Evolutionary conservation across 2,797 vertebrate species (phyloP).

Genomic region (Poecilia wingei): DNA sequence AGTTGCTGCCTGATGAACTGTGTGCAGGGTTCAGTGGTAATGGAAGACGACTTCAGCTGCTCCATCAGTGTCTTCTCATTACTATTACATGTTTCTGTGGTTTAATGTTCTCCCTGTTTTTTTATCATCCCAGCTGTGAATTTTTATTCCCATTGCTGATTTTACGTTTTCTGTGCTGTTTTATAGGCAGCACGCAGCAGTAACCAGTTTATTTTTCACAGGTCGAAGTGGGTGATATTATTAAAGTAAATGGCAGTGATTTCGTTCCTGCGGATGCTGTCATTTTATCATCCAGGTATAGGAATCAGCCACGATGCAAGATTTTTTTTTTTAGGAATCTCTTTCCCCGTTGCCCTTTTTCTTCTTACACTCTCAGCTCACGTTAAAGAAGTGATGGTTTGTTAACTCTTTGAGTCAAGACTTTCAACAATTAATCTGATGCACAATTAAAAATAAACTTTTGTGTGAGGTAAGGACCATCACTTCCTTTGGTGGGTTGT

Average conservation of each 20-base stretch:
- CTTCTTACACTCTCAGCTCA: slow-evolving; percentile 31
- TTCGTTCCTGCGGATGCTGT: slow-evolving; percentile 96
- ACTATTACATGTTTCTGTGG: slow-evolving; percentile 2
- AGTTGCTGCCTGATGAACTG: slow-evolving; percentile 8
- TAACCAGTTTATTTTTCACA: slow-evolving; percentile 92
- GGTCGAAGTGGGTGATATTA: slow-evolving; percentile 97
- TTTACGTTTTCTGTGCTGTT: slow-evolving; percentile 34
- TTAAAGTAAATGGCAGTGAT: slow-evolving; percentile 97
- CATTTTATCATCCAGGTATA: slow-evolving; percentile 98
- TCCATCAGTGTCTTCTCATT: slow-evolving; percentile 20
- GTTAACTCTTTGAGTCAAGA: not conserved
- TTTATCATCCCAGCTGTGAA: slow-evolving; percentile 23
- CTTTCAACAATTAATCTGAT: not conserved
- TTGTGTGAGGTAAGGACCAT: slow-evolving; percentile 38
- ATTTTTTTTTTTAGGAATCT: slow-evolving; percentile 78
- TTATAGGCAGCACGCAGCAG: slow-evolving; percentile 67
- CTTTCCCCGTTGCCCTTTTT: slow-evolving; percentile 67
- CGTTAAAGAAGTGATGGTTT: slow-evolving; percentile 88
- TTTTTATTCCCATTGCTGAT: slow-evolving; percentile 21
- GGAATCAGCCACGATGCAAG: slow-evolving; percentile 83
- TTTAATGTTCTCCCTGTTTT: slow-evolving; percentile 13
- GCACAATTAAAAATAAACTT: not conserved
- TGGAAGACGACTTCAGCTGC: slow-evolving; percentile 24
- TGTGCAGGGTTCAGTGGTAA: slow-evolving; percentile 20
- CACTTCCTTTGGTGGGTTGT: slow-evolving; percentile 65